Base-by-base conservation (phyloP, 2,113 vertebrate species). In the Cyanoramphus novaezelandiae region DNA sequence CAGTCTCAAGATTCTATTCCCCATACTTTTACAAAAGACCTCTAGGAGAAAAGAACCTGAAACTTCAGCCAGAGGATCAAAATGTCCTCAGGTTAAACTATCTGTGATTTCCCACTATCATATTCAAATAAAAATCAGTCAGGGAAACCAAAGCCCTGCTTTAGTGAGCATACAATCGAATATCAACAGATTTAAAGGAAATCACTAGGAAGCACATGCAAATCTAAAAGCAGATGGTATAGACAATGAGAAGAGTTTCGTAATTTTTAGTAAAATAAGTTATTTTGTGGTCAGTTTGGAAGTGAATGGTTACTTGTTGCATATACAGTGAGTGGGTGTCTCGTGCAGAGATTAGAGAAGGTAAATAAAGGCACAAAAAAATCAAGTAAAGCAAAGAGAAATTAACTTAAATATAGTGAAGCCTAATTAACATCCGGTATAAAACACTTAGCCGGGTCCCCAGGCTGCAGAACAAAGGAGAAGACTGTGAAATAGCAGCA, bases 271-370 rank as follows among this genome's bases (percentile, higher is more conserved):
- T 27, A 35, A 62, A 82, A 37, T 7, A 37, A 68, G 43, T 46
- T 90, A n/a, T 41, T 60, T 33, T 84, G 28, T 1, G 2, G 16
- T 33, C 15, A 43, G 7, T 68, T 49, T n/a, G 69, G 9, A 91
- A 82, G 46, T 27, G 28, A 86, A 62, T 46, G 4, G 29, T 75
- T 77, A 13, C 21, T 46, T 63, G 7, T 50, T 86, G 27, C 10
- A 18, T 17, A 14, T 1, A 11, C 0, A 0, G 5, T n/a, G 28
- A 70, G 17, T 6, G 17, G 2, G 7, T 47, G 8, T 11, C 29
- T 81, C 33, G 2, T 35, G 28, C 17, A 87, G 44, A 75, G 8
- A 4, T 59, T 70, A 39, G 10, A n/a, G 28, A n/a, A 39, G 6
- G 6, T 46, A 52, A 81, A 81, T 11, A 86, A 78, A 81, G 18